Evolutionary conservation across 1,140 invertebrate genomes (phyloP).

Genomic region (Drosophila repleta): DNA sequence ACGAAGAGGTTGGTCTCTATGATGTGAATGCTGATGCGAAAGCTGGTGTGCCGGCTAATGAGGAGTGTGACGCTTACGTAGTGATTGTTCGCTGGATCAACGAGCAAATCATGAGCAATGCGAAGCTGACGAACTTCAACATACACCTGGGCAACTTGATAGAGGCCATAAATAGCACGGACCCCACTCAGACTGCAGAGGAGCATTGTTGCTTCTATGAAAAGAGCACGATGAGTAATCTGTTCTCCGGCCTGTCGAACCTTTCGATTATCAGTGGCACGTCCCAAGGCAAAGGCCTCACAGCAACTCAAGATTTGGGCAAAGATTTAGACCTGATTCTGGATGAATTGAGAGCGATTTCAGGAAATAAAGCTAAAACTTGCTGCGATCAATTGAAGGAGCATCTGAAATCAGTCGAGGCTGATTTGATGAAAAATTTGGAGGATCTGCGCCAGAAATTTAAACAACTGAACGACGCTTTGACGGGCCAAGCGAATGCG

Average conservation of each 20-base stretch:
- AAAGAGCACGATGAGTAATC: conserved; percentile 9
- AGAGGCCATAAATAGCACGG: neutral
- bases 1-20: neutral
- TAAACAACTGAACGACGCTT: neutral
- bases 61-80: conserved; percentile 10
- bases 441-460: neutral
- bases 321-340: conserved; percentile 44
- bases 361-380: conserved; percentile 1
- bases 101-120: conserved; percentile 18
- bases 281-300: neutral
- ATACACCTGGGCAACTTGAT: conserved; percentile 17
- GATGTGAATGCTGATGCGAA: too few species aligned
- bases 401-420: conserved; percentile 16
- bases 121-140: conserved; percentile 32
- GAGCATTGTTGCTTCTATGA: conserved; percentile 44
- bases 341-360: conserved; percentile 6
- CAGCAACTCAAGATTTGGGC: conserved; percentile 26
- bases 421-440: conserved; percentile 15
- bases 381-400: conserved; percentile 40
- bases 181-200: neutral
- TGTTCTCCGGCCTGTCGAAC: conserved; percentile 20
- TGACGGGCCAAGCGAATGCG: neutral
- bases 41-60: too few species aligned
- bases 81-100: conserved; percentile 47
- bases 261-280: neutral